Base-by-base conservation (phyloP, 2,888 invertebrate genomes). In the Pollenia angustigena region DNA sequence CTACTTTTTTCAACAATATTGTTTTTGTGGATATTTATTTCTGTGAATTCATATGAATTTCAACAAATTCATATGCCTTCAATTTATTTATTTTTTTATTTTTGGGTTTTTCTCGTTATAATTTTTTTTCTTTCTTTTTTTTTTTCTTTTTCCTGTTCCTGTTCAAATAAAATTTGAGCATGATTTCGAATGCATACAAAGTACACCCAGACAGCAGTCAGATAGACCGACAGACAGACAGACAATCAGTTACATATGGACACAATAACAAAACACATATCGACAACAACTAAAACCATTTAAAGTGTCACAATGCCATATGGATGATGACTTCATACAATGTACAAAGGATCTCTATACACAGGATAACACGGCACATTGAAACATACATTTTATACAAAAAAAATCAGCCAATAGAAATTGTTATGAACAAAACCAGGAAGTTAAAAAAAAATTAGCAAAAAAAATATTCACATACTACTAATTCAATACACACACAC, bases 161-260 rank as follows among this genome's bases (percentile, higher is more conserved):
- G 75, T 75, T 52, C 66, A 82, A 68, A 82, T 76, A 82, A 54
- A 69, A 46, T 76, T 82, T 76, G 14, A 60, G 54, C 75, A 82
- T 76, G 50, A 50, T 75, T 76, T 75, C 44, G 16, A 50, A 82
- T 54, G 60, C 40, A 69, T 74, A 40, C 69, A 58, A 74, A 62
- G 60, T 56, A 44, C 32, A 64, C 54, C 12, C 62, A 81, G 71
- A 64, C 62, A 46, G 54, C 32, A 4, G 32, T 6, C 12, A 10
- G 11, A 52, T 16, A 69, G 52, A 58, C 6, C 18, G 48, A 50
- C 18, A 18, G 23, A 58, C 6, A 42, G 23, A 32, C 44, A 12
- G 10, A 42, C 75, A 75, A 62, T 62, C 62, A 42, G 62, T 64
- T 75, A 42, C 60, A 62, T 50, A 66, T 54, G 50, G 23, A 56